A percentile compares a stretch with the other conserved stretches of the same genome.
Conservation (phyloP, 1,140 invertebrate species). For the Ctenoplectra terminalis region DNA sequence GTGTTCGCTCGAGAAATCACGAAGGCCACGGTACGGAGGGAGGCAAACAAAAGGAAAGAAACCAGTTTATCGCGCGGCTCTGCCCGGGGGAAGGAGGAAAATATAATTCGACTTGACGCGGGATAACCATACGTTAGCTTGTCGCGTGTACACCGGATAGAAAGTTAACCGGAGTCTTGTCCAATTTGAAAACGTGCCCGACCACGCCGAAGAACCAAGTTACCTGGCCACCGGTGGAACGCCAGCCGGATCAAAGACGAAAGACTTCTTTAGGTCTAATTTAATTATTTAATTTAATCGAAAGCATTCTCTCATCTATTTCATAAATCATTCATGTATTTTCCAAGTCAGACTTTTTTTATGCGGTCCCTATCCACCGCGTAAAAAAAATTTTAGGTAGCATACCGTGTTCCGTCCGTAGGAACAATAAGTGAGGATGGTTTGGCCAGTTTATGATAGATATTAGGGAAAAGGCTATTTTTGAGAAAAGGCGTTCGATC, state of each 20-base stretch:
- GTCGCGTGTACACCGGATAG: conserved; percentile 30
- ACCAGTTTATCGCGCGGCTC: conserved; percentile 56
- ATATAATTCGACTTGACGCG: conserved; percentile 60
- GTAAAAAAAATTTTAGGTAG: too few relatives aligned
- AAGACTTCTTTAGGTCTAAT: too few relatives aligned
- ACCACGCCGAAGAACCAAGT: conserved; percentile 9
- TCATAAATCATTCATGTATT: too few relatives aligned
- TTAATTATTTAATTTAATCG: too few relatives aligned
- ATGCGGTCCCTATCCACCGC: too few relatives aligned
- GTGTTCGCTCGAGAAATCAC: conserved; percentile 62
- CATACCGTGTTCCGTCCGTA: too few relatives aligned
- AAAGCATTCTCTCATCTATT: too few relatives aligned
- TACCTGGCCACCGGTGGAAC: background rate
- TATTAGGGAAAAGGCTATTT: too few relatives aligned
- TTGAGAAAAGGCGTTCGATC: too few relatives aligned
- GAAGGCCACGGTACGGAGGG: conserved; percentile 25
- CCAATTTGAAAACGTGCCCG: conserved; percentile 44
- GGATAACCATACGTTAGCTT: conserved; percentile 41
- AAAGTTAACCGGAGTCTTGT: conserved; percentile 48
- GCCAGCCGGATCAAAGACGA: conserved; percentile 3
- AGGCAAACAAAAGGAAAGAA: conserved; percentile 40
- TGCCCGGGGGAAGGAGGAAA: conserved; percentile 35
- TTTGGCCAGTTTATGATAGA: too few relatives aligned
- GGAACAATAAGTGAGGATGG: too few relatives aligned
- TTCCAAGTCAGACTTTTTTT: too few relatives aligned